A percentile compares a stretch with the other conserved stretches of the same genome.
Conservation (phyloP, 2,113 vertebrate genomes). For the Alces alces region DNA sequence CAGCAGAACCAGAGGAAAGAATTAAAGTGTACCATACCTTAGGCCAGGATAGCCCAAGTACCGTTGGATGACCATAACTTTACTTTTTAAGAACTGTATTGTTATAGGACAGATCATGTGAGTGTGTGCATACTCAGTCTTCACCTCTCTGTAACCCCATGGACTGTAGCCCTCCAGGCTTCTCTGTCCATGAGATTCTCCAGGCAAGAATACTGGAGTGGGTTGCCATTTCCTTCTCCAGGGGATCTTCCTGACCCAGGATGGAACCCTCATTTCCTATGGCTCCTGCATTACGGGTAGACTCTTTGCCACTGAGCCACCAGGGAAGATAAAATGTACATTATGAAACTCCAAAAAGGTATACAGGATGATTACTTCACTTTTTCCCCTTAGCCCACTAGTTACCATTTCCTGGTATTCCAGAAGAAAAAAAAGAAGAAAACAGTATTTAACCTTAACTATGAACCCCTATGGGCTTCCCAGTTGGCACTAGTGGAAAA, state of each 20-base stretch:
- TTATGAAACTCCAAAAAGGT: not conserved
- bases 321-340: not conserved
- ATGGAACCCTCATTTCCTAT: not conserved
- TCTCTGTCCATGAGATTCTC: not conserved
- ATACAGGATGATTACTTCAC: not conserved
- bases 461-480: not conserved
- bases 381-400: not conserved
- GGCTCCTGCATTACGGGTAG: not conserved
- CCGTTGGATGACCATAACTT: not conserved
- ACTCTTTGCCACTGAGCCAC: not conserved
- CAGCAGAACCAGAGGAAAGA: not conserved
- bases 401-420: not conserved
- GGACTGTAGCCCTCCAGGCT: not conserved
- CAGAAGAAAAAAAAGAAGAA: not conserved
- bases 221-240: not conserved
- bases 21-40: not conserved
- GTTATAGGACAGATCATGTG: not conserved
- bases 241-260: not conserved
- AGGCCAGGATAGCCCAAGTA: not conserved
- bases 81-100: not conserved
- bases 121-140: not conserved
- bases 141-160: not conserved
- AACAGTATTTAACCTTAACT: not conserved
- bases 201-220: not conserved
- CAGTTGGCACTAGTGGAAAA: not conserved